Percentiles rank a stretch among this genome's conserved stretches.
These are phyloP conservation scores for Perodicticus potto DNA, from an alignment of 2,797 vertebrate species.

Conservation along the genomic window DNA sequence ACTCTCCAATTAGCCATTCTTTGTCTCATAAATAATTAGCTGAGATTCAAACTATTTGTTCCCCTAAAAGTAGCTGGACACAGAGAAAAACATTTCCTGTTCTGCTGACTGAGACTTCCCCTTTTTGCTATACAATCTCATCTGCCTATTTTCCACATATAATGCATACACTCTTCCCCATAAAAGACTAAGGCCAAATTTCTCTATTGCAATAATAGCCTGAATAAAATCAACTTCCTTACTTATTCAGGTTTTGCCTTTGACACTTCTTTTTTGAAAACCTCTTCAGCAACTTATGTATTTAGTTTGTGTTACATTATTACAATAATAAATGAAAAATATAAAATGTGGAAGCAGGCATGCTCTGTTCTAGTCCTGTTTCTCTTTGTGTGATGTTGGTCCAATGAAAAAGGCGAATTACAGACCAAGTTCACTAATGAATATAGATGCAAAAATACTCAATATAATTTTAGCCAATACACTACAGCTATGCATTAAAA, in stretches of 20 bases:
- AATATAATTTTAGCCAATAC: too few relatives aligned
- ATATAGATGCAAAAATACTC: too few relatives aligned
- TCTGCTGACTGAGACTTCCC: not conserved
- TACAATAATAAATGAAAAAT: slow-evolving; percentile 34
- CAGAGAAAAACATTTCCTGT: not conserved
- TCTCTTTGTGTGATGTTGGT: not conserved
- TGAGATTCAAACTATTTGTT: slow-evolving; percentile 29
- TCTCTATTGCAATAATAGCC: not conserved
- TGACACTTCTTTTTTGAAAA: slow-evolving; percentile 29
- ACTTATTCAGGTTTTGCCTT: not conserved
- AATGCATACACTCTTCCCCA: not conserved
- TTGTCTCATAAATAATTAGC: slow-evolving; percentile 52
- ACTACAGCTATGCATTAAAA: too few relatives aligned
- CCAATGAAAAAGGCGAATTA: not conserved
- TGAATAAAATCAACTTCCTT: not conserved
- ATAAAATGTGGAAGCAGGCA: not conserved
- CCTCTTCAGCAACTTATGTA: not conserved
- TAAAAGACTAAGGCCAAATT: slow-evolving; percentile 14
- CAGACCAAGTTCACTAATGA: too few relatives aligned
- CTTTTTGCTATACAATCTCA: not conserved
- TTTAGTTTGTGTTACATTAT: slow-evolving; percentile 46
- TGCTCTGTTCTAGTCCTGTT: not conserved
- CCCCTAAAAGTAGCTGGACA: not conserved
- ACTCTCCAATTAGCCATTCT: not conserved
- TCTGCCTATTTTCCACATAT: not conserved